These are phyloP conservation scores for Corvus cornix DNA, from an alignment of 2,113 vertebrate species.

Conservation along the genomic window DNA sequence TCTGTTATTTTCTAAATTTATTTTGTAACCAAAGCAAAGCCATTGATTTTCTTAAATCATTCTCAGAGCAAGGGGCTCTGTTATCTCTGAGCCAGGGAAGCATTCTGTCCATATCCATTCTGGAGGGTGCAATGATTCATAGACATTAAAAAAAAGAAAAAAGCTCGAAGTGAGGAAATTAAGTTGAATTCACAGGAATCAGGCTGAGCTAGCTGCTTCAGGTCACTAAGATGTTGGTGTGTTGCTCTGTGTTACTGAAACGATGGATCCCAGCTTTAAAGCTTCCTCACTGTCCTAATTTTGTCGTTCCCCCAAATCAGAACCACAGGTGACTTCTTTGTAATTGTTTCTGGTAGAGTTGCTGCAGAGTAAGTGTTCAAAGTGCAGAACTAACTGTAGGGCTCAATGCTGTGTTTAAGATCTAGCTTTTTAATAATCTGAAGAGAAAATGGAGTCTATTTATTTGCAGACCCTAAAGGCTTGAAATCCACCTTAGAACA, in stretches of 20 bases:
- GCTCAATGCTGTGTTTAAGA: neutral
- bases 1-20: conserved; percentile 15
- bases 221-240: neutral
- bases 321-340: neutral
- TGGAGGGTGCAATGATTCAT: conserved; percentile 14
- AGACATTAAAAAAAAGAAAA: conserved; percentile 24
- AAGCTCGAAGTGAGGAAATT: conserved; percentile 42
- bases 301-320: neutral
- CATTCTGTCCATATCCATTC: conserved; percentile 20
- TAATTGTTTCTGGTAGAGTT: neutral
- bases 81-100: conserved; percentile 61
- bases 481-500: neutral
- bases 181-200: conserved; percentile 44
- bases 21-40: conserved; percentile 39
- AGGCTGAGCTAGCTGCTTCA: conserved; percentile 19
- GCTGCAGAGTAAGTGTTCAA: neutral
- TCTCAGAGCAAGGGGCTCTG: conserved; percentile 34
- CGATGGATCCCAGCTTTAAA: neutral
- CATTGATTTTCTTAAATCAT: conserved; percentile 50
- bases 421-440: neutral
- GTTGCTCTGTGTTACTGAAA: neutral
- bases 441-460: neutral
- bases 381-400: neutral
- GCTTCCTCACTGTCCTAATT: neutral
- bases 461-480: neutral